Conservation (phyloP, 2,113 vertebrate genomes). For the Beaufortia kweichowensis region DNA sequence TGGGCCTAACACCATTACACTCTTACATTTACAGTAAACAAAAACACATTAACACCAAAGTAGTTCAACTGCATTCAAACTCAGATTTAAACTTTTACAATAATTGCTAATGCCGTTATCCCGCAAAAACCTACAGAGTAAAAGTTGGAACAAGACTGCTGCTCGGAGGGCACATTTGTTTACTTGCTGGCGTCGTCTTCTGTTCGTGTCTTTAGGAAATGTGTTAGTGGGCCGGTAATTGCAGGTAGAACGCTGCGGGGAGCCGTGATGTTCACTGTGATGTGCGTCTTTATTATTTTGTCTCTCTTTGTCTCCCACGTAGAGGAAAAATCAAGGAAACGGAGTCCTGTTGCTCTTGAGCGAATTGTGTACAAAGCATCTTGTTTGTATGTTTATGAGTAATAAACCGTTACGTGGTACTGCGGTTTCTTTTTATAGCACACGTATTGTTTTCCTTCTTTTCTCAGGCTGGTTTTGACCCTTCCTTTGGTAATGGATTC, state of each 20-base stretch:
- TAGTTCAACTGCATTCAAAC: neutral
- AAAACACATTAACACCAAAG: neutral
- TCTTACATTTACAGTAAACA: too few relatives aligned
- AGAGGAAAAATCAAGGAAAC: neutral
- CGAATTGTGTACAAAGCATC: constrained; percentile 7
- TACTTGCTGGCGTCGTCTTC: constrained; percentile 20
- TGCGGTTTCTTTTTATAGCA: neutral
- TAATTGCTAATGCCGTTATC: neutral
- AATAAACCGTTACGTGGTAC: neutral
- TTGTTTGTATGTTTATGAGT: neutral
- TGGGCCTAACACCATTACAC: too few relatives aligned
- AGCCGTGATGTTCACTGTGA: constrained; percentile 7
- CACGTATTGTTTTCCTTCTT: neutral
- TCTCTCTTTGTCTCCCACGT: constrained; percentile 30
- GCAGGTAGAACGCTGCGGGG: constrained; percentile 43
- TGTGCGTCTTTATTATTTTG: constrained; percentile 27
- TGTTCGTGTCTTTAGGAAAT: constrained; percentile 15
- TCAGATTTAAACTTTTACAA: neutral
- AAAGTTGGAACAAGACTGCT: neutral
- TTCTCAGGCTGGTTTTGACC: neutral
- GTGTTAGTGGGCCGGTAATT: constrained; percentile 42
- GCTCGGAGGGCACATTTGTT: constrained; percentile 52
- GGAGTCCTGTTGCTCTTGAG: neutral
- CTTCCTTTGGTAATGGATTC: constrained; percentile 18
- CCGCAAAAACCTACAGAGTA: neutral